Percentiles rank a stretch among this genome's conserved stretches.
These are phyloP conservation scores for Hoplodrina blanda DNA, from an alignment of 2,888 invertebrate species.

Conservation along the genomic window DNA sequence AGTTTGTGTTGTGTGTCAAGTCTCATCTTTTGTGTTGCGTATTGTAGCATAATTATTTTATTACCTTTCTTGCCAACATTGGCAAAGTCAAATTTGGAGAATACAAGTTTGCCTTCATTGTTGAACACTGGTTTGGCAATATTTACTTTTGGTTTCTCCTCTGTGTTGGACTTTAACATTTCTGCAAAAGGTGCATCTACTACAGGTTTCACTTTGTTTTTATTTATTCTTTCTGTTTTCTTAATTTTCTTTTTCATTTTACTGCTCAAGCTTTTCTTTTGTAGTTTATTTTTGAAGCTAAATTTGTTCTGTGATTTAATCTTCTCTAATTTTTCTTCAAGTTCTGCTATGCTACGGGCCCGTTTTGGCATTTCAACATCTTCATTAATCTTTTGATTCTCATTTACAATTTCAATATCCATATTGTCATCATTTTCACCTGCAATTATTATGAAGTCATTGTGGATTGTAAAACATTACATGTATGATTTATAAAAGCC, in stretches of 20 bases:
- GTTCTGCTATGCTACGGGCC: constrained; percentile 92
- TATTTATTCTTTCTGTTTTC: constrained; percentile 88
- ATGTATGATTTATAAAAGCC: no score
- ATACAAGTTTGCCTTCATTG: constrained; percentile 96
- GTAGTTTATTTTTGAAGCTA: constrained; percentile 92
- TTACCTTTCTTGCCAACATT: constrained; percentile 92
- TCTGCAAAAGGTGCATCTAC: constrained; percentile 66
- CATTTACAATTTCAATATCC: constrained; percentile 80
- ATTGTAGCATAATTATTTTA: not conserved
- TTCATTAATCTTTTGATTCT: constrained; percentile 68
- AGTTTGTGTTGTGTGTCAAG: no score
- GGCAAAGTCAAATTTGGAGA: constrained; percentile 97
- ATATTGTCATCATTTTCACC: constrained; percentile 81
- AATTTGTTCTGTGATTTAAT: constrained; percentile 91
- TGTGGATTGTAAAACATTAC: not conserved
- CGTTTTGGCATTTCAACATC: constrained; percentile 81
- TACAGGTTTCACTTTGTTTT: constrained; percentile 75
- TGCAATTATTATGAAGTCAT: constrained; percentile 56
- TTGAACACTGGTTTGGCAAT: constrained; percentile 94
- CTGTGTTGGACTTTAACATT: constrained; percentile 60
- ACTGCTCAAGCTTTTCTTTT: constrained; percentile 92
- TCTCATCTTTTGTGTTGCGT: no score
- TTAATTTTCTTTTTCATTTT: constrained; percentile 92
- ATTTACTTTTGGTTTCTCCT: constrained; percentile 81
- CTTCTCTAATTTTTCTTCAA: constrained; percentile 92